These are phyloP conservation scores for Entelurus aequoreus DNA, from an alignment of 2,113 vertebrate species.

Conservation along the genomic window DNA sequence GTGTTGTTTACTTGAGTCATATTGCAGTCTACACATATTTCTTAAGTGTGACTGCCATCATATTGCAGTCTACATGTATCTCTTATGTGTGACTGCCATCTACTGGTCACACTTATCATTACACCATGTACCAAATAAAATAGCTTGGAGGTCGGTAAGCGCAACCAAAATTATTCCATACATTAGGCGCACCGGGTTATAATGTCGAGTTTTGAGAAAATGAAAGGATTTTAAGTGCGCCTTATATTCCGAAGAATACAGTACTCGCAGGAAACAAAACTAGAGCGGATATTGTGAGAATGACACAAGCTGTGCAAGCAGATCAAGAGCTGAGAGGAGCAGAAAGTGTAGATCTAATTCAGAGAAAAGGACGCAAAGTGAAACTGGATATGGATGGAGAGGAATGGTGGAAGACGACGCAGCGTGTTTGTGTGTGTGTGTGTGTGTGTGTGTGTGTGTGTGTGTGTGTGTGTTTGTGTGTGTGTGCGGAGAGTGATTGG, in stretches of 20 bases:
- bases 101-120: too few species aligned
- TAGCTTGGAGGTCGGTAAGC: too few species aligned
- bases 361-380: conserved; percentile 49
- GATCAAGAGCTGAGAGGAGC: conserved; percentile 21
- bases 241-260: not conserved
- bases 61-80: too few species aligned
- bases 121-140: too few species aligned
- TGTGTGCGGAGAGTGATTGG: not conserved
- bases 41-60: too few species aligned
- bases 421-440: conserved; percentile 20
- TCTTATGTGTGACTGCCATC: too few species aligned
- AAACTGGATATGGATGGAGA: conserved; percentile 57
- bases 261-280: conserved; percentile 24
- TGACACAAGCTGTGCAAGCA: conserved; percentile 40
- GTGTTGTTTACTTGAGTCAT: too few species aligned
- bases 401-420: conserved; percentile 35
- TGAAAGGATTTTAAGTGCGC: too few species aligned
- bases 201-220: too few species aligned
- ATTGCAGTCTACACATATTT: too few species aligned
- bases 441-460: conserved; percentile 10
- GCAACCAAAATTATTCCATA: too few species aligned
- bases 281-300: conserved; percentile 16
- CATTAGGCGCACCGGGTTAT: too few species aligned
- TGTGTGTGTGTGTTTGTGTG: conserved; percentile 7
- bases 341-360: conserved; percentile 43